Percentiles rank a stretch among this genome's conserved stretches.
Conservation (phyloP, 2,888 invertebrate genomes). For the Synergus itoensis region DNA sequence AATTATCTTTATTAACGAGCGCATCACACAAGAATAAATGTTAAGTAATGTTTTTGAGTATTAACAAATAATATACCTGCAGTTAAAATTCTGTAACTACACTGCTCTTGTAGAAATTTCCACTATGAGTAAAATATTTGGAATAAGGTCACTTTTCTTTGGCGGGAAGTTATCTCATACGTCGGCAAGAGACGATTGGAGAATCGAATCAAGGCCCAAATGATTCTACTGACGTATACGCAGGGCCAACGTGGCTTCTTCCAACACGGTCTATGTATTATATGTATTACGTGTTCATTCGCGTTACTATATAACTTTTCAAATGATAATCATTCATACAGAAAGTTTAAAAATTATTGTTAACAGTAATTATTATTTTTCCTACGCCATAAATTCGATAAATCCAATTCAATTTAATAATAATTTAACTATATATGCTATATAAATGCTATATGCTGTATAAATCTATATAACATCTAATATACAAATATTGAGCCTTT, state of each 20-base stretch:
- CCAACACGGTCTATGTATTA: background rate
- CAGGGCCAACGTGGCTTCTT: slow-evolving; percentile 37
- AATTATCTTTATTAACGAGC: background rate
- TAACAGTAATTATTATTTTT: too few species aligned
- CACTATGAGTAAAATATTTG: background rate
- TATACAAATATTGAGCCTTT: too few species aligned
- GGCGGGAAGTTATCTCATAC: slow-evolving; percentile 8
- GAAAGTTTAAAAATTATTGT: too few species aligned
- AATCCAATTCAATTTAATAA: too few species aligned
- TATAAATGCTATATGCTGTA: too few species aligned
- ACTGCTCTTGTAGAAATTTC: background rate
- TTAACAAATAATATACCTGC: background rate
- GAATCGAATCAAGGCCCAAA: background rate
- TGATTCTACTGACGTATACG: background rate
- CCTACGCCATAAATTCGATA: too few species aligned
- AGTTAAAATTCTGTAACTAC: background rate
- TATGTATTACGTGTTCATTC: background rate
- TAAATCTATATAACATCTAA: too few species aligned
- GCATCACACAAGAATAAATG: background rate
- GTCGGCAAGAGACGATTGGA: slow-evolving; percentile 18
- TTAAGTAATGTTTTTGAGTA: background rate
- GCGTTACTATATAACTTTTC: background rate
- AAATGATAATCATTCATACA: background rate
- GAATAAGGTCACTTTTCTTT: background rate
- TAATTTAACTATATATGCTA: too few species aligned